phyloP scores from a whole-genome alignment of 2,797 vertebrate genomes.

The Characodon lateralis region DNA sequence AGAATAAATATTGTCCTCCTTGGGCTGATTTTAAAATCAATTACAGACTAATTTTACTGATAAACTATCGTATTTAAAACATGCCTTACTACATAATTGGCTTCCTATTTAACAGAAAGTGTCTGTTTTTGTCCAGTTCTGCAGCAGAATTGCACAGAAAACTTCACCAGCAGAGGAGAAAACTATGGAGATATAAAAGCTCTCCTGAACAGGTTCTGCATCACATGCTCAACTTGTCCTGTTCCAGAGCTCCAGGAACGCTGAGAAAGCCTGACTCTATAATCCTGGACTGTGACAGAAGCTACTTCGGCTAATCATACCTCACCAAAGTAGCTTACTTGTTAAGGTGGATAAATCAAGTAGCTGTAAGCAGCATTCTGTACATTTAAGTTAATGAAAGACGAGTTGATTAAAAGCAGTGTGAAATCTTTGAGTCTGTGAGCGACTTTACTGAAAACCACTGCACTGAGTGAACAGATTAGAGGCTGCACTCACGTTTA shows the following conservation, averaged over 20 bases:
- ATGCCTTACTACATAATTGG: background rate
- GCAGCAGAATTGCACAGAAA: background rate
- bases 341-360: background rate
- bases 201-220: background rate
- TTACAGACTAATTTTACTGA: background rate
- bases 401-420: constrained; percentile 20
- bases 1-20: background rate
- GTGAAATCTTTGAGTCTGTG: background rate
- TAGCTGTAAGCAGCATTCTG: constrained; percentile 37
- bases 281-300: background rate
- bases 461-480: background rate
- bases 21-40: background rate
- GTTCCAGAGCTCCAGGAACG: background rate
- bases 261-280: background rate
- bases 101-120: background rate
- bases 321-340: background rate
- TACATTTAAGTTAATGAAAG: constrained; percentile 31
- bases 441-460: background rate
- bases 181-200: background rate
- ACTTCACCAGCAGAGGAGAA: background rate
- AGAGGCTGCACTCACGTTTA: background rate
- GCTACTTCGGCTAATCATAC: background rate
- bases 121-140: background rate
- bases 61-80: background rate
- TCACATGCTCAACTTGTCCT: background rate